phyloP scores from a whole-genome alignment of 2,888 invertebrate genomes.

The Anodontia alba region DNA sequence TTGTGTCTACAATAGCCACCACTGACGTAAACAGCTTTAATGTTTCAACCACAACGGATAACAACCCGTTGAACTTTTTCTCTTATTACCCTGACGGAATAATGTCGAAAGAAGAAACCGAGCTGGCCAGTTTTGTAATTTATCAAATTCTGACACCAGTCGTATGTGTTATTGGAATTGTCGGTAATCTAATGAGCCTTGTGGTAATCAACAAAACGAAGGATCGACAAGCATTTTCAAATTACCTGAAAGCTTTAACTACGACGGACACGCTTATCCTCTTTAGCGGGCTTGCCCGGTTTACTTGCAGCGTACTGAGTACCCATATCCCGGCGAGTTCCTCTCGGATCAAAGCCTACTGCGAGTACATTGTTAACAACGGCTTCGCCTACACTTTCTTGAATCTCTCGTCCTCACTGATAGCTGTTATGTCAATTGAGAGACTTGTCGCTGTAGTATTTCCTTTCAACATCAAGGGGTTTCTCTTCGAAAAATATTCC shows the following conservation, averaged over 20 bases:
- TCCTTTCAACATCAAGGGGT: not conserved
- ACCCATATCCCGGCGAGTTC: not conserved
- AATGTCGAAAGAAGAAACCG: not conserved
- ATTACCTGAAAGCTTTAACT: not conserved
- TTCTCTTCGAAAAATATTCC: not conserved
- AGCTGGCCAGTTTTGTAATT: not conserved
- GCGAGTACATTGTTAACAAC: not conserved
- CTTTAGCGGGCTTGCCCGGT: not conserved
- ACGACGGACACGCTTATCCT: not conserved
- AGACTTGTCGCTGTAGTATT: not conserved
- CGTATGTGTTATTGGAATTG: not conserved
- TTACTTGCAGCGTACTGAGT: not conserved
- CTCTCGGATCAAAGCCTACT: not conserved
- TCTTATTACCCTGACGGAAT: too few species aligned
- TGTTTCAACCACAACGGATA: too few species aligned
- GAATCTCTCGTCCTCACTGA: not conserved
- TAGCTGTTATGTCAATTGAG: not conserved
- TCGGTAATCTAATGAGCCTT: not conserved
- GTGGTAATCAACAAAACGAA: not conserved
- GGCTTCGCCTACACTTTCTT: not conserved
- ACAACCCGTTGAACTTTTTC: too few species aligned
- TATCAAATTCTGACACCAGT: not conserved
- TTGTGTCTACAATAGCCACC: too few species aligned
- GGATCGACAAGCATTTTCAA: not conserved
- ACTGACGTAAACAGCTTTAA: too few species aligned